Conservation (phyloP, 2,888 invertebrate genomes). For the Tipula confusa region DNA sequence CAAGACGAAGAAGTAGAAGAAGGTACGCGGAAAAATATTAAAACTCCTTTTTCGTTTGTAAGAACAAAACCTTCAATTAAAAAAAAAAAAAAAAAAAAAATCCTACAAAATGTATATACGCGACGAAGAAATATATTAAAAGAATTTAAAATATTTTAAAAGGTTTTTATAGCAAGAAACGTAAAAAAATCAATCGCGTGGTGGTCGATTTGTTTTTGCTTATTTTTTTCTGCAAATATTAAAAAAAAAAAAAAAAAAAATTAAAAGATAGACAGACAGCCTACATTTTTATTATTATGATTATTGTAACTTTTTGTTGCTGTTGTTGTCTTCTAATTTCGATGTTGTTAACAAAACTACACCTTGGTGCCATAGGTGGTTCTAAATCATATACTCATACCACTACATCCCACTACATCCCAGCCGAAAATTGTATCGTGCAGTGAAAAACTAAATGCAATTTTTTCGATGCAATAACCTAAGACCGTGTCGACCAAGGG, state of each 20-base stretch:
- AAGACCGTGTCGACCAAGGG: not conserved
- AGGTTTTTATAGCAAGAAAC: not conserved
- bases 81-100: not conserved
- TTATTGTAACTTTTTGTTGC: not conserved
- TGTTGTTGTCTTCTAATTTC: not conserved
- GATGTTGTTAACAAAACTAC: not conserved
- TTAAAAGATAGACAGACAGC: slow-evolving; percentile 16
- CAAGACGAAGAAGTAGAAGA: not conserved
- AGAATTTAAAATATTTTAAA: slow-evolving; percentile 25
- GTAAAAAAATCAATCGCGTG: slow-evolving; percentile 12
- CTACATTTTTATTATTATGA: slow-evolving; percentile 13
- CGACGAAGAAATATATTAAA: not conserved
- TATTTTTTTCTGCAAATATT: not conserved
- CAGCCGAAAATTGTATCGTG: no score
- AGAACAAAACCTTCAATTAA: slow-evolving; percentile 25
- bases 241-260: not conserved
- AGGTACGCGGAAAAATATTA: not conserved
- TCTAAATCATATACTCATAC: not conserved
- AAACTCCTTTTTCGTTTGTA: slow-evolving; percentile 13
- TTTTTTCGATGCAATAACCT: no score
- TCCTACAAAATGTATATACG: not conserved
- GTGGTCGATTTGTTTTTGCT: slow-evolving; percentile 15
- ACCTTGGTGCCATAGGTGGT: not conserved
- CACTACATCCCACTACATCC: no score
- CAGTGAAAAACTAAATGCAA: no score